These are phyloP conservation scores for Tyria jacobaeae DNA, from an alignment of 2,888 invertebrate genomes.

Conservation along the genomic window DNA sequence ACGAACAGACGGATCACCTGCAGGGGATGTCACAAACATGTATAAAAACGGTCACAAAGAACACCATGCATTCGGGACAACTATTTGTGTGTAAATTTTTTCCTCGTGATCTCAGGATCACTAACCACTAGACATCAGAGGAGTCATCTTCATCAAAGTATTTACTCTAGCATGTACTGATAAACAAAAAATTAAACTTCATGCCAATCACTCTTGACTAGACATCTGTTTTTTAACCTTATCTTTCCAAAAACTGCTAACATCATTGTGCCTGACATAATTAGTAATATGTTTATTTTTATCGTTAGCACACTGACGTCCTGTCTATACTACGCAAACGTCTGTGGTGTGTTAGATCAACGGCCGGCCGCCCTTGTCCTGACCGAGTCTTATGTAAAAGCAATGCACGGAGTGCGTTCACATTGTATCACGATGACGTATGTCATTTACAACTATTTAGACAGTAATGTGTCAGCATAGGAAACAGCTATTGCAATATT, in stretches of 20 bases:
- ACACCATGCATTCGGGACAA: too few species aligned
- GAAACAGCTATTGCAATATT: neutral
- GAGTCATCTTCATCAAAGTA: too few species aligned
- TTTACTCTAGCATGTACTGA: too few species aligned
- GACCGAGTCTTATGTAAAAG: slow-evolving; percentile 72
- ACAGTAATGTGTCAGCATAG: neutral
- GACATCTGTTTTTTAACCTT: neutral
- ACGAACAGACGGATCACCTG: too few species aligned
- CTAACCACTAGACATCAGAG: too few species aligned
- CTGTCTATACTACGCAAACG: slow-evolving; percentile 34
- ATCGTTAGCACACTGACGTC: neutral
- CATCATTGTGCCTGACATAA: neutral
- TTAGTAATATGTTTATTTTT: slow-evolving; percentile 4
- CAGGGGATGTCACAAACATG: too few species aligned
- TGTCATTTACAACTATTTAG: neutral
- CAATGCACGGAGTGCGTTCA: slow-evolving; percentile 42
- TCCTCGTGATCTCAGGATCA: too few species aligned
- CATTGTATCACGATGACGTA: slow-evolving; percentile 24
- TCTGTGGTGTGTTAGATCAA: slow-evolving; percentile 62
- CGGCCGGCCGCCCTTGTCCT: slow-evolving; percentile 74
- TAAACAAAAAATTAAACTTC: too few species aligned
- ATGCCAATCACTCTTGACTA: neutral
- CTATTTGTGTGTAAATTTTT: too few species aligned
- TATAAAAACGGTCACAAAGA: too few species aligned
- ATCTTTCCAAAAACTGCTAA: neutral